A percentile compares a stretch with the other conserved stretches of the same genome.
Evolutionary conservation across 2,113 vertebrate genomes (phyloP).

Genomic region (Neolamprologus sp.): DNA sequence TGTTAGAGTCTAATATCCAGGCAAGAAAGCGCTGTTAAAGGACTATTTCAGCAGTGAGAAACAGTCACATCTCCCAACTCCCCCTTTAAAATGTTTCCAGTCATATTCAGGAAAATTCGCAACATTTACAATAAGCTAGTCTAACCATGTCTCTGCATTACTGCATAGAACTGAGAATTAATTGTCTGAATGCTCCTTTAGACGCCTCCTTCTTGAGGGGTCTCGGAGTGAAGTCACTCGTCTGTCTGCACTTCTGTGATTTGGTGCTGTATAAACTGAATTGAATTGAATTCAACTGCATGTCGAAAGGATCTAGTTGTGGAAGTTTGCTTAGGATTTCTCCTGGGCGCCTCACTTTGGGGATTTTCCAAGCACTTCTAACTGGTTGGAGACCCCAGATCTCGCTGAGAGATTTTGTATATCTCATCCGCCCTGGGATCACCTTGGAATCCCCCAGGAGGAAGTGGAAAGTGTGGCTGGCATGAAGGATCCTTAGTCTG

Average conservation of each 20-base stretch:
- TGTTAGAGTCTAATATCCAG: not conserved
- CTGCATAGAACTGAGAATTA: not conserved
- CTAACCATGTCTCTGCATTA: not conserved
- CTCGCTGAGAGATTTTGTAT: not conserved
- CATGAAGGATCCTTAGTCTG: not conserved
- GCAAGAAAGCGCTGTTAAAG: fast-evolving
- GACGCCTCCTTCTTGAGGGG: not conserved
- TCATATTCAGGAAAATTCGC: not conserved
- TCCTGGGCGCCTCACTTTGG: not conserved
- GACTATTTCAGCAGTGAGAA: not conserved
- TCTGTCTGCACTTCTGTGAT: not conserved
- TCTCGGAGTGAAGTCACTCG: fast-evolving
- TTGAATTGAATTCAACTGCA: not conserved
- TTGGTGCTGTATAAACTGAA: not conserved
- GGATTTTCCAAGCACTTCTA: not conserved
- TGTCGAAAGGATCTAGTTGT: not conserved
- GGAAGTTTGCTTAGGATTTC: not conserved
- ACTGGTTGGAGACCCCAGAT: not conserved
- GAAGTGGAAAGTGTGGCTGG: not conserved
- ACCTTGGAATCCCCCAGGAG: not conserved
- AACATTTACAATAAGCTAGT: not conserved
- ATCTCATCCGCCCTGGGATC: not conserved
- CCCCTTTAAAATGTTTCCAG: not conserved
- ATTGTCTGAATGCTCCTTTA: not conserved
- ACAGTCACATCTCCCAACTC: not conserved